These are phyloP conservation scores for honey bee (Apis mellifera) DNA, from an alignment of 1,140 invertebrate species.

Conservation along the genomic window Amel_HAv3.1 CM009936.2:7264501-7265000, in stretches of 20 bases:
- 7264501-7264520: not conserved
- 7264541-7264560: not conserved
- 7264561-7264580: conserved; percentile 26
- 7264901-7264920: conserved; percentile 68
- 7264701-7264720: conserved; percentile 6
- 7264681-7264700: conserved; percentile 27
- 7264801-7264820: not conserved
- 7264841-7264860: not conserved
- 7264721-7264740: conserved; percentile 42
- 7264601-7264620: not conserved
- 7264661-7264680: not conserved
- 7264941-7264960: conserved; percentile 68
- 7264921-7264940: conserved; percentile 72
- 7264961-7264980: conserved; percentile 70
- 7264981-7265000: conserved; percentile 66
- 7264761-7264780: conserved; percentile 39
- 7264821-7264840: not conserved
- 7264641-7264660: not conserved
- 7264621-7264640: not conserved
- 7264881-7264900: conserved; percentile 40
- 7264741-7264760: conserved; percentile 18
- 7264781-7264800: conserved; percentile 35
- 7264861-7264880: not conserved
- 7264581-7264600: conserved; percentile 27
- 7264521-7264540: not conserved